phyloP scores from a whole-genome alignment of 2,113 vertebrate species.

The Gasterosteus aculeatus region DNA sequence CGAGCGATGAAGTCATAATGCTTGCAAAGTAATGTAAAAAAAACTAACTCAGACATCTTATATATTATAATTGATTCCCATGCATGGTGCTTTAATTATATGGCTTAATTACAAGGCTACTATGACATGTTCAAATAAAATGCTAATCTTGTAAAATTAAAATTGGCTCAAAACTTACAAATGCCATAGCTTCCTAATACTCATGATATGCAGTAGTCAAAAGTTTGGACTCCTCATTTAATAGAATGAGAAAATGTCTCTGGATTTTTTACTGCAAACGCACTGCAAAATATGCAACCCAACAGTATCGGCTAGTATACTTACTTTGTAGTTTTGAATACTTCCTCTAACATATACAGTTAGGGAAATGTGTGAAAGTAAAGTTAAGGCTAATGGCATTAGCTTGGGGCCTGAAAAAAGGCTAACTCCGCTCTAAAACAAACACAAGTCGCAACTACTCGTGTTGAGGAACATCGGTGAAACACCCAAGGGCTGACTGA shows the following conservation, averaged over 20 bases:
- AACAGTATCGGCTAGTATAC: background rate
- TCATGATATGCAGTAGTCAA: background rate
- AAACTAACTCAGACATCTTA: background rate
- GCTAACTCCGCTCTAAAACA: too few relatives aligned
- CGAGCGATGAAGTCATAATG: background rate
- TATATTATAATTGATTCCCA: background rate
- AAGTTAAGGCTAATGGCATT: too few relatives aligned
- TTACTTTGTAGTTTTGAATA: background rate
- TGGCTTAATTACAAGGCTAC: background rate
- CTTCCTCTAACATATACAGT: background rate
- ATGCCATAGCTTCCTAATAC: too few relatives aligned
- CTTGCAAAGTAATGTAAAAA: background rate
- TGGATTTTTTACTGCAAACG: background rate
- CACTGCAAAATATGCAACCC: background rate
- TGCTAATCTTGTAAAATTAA: background rate
- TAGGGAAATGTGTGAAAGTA: too few relatives aligned
- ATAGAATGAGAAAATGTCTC: too few relatives aligned
- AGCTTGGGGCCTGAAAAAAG: too few relatives aligned
- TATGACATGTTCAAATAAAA: background rate
- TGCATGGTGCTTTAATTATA: background rate
- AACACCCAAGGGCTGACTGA: too few relatives aligned
- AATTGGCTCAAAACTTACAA: background rate
- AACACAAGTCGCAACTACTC: too few relatives aligned
- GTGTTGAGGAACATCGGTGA: too few relatives aligned
- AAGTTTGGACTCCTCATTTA: too few relatives aligned